These are phyloP conservation scores for Poecilia velifera DNA, from an alignment of 2,797 vertebrate genomes.

Conservation along the genomic window DNA sequence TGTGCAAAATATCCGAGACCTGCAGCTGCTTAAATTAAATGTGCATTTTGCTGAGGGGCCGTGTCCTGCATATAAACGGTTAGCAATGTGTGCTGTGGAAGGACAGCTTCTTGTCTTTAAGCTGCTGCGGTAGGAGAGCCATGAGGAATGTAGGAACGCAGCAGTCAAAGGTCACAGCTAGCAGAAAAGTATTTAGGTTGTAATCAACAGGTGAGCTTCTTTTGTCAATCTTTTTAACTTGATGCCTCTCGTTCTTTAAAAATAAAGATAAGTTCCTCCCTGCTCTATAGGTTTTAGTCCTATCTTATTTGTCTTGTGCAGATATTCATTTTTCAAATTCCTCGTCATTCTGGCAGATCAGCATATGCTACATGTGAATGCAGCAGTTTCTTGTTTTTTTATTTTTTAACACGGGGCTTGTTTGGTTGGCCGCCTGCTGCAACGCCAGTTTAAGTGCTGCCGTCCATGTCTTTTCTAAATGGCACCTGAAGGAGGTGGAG, in stretches of 20 bases:
- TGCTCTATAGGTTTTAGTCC: background rate
- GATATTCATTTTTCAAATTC: background rate
- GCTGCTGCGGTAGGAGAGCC: slow-evolving; percentile 8
- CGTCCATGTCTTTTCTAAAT: slow-evolving; percentile 31
- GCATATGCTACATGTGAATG: background rate
- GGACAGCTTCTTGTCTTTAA: background rate
- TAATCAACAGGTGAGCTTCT: slow-evolving; percentile 26
- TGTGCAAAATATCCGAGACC: background rate
- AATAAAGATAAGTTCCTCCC: background rate
- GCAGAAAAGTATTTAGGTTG: slow-evolving; percentile 16
- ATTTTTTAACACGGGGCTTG: background rate
- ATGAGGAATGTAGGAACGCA: slow-evolving; percentile 54
- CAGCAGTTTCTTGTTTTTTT: too few relatives aligned
- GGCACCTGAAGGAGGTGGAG: slow-evolving; percentile 1
- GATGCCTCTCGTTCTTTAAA: background rate
- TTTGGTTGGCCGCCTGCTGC: slow-evolving; percentile 34
- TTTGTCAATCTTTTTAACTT: background rate
- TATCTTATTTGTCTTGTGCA: background rate
- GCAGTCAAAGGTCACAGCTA: slow-evolving; percentile 5
- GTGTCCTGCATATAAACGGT: slow-evolving; percentile 8
- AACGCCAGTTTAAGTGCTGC: slow-evolving; percentile 20
- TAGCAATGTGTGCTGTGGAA: background rate
- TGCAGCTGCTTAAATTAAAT: background rate
- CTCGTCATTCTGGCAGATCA: background rate
- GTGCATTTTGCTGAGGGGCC: background rate